phyloP scores from a whole-genome alignment of 92 coral and sea anemone genomes.

The Heteractis magnifica region DNA sequence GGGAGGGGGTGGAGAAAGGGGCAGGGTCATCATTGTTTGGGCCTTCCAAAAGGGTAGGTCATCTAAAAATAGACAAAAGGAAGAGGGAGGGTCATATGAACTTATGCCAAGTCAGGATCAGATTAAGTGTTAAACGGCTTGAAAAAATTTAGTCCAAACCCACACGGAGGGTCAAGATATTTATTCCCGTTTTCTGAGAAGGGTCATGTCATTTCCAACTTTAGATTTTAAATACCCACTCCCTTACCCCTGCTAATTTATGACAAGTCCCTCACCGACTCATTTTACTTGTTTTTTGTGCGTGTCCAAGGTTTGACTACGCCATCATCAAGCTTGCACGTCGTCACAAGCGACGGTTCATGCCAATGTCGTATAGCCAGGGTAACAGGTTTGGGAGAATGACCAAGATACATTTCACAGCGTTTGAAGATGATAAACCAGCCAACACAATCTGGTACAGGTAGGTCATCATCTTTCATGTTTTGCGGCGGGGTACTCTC shows the following conservation, averaged over 20 bases:
- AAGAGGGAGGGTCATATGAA: too few species aligned
- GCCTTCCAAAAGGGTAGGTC: too few species aligned
- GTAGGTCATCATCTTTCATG: slow-evolving; percentile 29
- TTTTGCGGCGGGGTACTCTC: too few species aligned
- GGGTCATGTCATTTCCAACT: not conserved
- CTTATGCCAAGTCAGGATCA: too few species aligned
- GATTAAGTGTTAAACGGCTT: too few species aligned
- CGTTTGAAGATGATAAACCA: slow-evolving; percentile 91
- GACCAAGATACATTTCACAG: slow-evolving; percentile 83
- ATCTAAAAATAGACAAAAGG: too few species aligned
- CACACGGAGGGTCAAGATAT: too few species aligned
- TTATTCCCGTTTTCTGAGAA: not conserved
- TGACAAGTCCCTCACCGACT: not conserved
- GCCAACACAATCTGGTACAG: slow-evolving; percentile 83
- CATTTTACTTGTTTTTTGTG: not conserved
- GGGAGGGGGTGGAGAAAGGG: too few species aligned
- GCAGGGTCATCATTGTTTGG: too few species aligned
- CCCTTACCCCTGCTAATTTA: too few species aligned
- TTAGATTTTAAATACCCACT: not conserved
- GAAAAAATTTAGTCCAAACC: too few species aligned
- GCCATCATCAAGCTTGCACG: slow-evolving; percentile 67
- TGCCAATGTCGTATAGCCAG: slow-evolving; percentile 78
- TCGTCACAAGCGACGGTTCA: slow-evolving; percentile 64
- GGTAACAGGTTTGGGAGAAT: slow-evolving; percentile 46
- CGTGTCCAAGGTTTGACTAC: slow-evolving; percentile 64